A percentile compares a stretch with the other conserved stretches of the same genome.
Evolutionary conservation across 2,113 vertebrate species (phyloP).

Genomic region (Odobenus rosmarus): DNA sequence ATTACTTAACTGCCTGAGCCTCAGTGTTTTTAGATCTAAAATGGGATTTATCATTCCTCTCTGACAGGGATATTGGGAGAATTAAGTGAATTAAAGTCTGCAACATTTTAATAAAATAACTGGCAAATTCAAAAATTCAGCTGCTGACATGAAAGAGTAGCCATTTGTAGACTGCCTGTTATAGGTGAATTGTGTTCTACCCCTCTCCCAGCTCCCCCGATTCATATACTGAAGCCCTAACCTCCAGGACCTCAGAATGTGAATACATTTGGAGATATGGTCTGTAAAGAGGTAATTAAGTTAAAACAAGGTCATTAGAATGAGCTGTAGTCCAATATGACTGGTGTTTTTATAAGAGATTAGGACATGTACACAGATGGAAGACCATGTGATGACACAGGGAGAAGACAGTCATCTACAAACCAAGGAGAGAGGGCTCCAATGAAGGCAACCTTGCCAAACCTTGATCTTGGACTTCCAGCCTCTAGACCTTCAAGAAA

Average conservation of each 20-base stretch:
- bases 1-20: not conserved
- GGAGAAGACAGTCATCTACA: not conserved
- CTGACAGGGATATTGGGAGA: not conserved
- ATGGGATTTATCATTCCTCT: not conserved
- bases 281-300: not conserved
- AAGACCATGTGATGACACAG: not conserved
- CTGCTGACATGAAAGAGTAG: not conserved
- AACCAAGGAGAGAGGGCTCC: not conserved
- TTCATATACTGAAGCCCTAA: not conserved
- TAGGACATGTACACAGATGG: not conserved
- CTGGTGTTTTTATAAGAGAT: not conserved
- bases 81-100: not conserved
- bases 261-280: not conserved
- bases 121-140: not conserved
- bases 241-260: not conserved
- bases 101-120: constrained; percentile 2
- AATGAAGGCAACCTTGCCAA: not conserved
- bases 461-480: not conserved
- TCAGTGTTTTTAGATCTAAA: constrained; percentile 26
- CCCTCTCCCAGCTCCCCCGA: not conserved
- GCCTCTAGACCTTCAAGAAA: not conserved
- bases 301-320: not conserved
- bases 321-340: not conserved
- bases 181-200: not conserved
- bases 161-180: not conserved